phyloP scores from a whole-genome alignment of 2,797 vertebrate species.

The Rhabdomys pumilio region DNA sequence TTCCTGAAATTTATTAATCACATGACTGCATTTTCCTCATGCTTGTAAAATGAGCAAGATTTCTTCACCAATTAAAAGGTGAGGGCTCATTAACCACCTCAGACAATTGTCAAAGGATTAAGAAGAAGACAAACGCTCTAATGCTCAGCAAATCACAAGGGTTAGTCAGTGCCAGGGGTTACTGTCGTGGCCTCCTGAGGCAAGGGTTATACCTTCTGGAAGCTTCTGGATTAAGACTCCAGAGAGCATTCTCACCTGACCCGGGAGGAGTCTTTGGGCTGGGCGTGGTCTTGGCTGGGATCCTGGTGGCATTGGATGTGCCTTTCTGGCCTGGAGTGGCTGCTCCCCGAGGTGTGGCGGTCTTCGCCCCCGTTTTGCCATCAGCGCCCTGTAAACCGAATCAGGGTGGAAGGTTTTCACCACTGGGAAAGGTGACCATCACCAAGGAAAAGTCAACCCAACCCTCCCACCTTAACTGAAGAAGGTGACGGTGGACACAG shows the following conservation, averaged over 20 bases:
- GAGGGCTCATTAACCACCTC: not conserved
- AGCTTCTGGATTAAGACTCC: not conserved
- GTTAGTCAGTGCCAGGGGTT: not conserved
- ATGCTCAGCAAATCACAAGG: not conserved
- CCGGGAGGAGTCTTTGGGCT: constrained; percentile 91
- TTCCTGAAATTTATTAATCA: not conserved
- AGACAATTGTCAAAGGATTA: not conserved
- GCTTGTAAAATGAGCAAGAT: not conserved
- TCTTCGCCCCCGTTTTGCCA: constrained; percentile 87
- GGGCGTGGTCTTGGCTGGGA: constrained; percentile 93
- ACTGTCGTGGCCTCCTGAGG: not conserved
- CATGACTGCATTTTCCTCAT: not conserved
- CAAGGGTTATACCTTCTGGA: not conserved
- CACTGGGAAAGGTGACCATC: not conserved
- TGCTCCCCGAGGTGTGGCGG: constrained; percentile 81
- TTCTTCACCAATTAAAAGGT: not conserved
- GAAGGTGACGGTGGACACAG: not conserved
- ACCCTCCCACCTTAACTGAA: not conserved
- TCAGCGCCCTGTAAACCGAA: constrained; percentile 86
- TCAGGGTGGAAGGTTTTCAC: not conserved
- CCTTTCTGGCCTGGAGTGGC: constrained; percentile 90
- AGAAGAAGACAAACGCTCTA: not conserved
- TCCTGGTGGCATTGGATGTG: constrained; percentile 91
- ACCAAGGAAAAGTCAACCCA: not conserved
- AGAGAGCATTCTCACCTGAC: constrained; percentile 86